Percentiles rank a stretch among this genome's conserved stretches.
Evolutionary conservation across 2,797 vertebrate species (phyloP).

Genomic region (Prionace glauca): DNA sequence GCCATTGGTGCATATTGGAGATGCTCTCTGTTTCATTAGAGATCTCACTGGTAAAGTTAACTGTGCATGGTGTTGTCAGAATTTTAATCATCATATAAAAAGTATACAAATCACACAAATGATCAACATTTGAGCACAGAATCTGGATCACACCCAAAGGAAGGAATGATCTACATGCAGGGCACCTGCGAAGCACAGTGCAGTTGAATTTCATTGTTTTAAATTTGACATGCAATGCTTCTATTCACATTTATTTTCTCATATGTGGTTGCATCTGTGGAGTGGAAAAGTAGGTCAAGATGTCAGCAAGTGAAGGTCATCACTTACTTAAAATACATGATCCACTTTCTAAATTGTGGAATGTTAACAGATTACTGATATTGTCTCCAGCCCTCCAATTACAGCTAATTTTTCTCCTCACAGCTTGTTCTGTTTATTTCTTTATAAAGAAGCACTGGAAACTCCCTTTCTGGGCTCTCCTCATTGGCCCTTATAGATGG

Average conservation of each 20-base stretch:
- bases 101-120: too few relatives aligned
- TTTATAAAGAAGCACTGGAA: not conserved
- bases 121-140: too few relatives aligned
- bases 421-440: not conserved
- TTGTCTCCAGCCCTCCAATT: not conserved
- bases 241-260: not conserved
- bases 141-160: too few relatives aligned
- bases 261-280: not conserved
- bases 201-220: too few relatives aligned
- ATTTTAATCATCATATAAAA: too few relatives aligned
- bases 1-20: too few relatives aligned
- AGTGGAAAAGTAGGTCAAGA: not conserved
- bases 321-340: not conserved
- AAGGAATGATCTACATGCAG: too few relatives aligned
- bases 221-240: too few relatives aligned
- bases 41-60: too few relatives aligned
- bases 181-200: too few relatives aligned
- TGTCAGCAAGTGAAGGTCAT: not conserved
- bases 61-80: too few relatives aligned
- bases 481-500: not conserved
- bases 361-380: not conserved
- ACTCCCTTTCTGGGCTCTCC: not conserved
- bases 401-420: not conserved
- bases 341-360: not conserved
- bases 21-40: too few relatives aligned